phyloP scores from a whole-genome alignment of 2,113 vertebrate genomes.

The Passer domesticus region DNA sequence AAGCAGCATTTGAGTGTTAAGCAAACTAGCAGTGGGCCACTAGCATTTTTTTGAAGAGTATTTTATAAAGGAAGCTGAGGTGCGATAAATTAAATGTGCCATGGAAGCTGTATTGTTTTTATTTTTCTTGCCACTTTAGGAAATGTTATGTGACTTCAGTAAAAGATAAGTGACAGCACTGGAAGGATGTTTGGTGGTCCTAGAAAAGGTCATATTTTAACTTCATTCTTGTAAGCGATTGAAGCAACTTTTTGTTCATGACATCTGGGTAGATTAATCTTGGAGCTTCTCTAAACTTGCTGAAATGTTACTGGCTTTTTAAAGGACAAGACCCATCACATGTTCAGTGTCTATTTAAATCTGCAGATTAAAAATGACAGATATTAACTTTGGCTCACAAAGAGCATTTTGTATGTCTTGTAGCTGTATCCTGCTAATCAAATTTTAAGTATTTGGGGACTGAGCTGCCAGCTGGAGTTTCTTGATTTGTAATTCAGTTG shows the following conservation, averaged over 20 bases:
- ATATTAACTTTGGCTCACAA: conserved; percentile 20
- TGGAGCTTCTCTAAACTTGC: background rate
- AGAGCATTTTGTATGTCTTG: conserved; percentile 31
- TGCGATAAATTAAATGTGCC: background rate
- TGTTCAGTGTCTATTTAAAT: conserved; percentile 49
- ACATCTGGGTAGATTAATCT: background rate
- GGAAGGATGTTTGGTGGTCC: background rate
- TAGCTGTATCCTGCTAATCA: conserved; percentile 19
- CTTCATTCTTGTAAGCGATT: background rate
- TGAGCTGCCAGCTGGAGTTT: conserved; percentile 27
- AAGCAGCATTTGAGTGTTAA: background rate
- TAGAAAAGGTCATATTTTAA: background rate
- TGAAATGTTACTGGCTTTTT: background rate
- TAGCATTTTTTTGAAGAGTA: background rate
- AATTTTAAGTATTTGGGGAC: background rate
- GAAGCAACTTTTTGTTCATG: background rate
- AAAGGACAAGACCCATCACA: background rate
- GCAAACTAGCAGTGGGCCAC: background rate
- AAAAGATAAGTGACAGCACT: background rate
- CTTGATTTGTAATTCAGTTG: conserved; percentile 5
- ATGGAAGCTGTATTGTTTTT: background rate
- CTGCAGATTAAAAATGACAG: conserved; percentile 43
- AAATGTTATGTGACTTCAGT: background rate
- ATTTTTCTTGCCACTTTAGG: background rate
- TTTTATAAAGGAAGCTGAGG: background rate